Base-by-base conservation (phyloP, 2,113 vertebrate genomes). In the Scomber japonicus region DNA sequence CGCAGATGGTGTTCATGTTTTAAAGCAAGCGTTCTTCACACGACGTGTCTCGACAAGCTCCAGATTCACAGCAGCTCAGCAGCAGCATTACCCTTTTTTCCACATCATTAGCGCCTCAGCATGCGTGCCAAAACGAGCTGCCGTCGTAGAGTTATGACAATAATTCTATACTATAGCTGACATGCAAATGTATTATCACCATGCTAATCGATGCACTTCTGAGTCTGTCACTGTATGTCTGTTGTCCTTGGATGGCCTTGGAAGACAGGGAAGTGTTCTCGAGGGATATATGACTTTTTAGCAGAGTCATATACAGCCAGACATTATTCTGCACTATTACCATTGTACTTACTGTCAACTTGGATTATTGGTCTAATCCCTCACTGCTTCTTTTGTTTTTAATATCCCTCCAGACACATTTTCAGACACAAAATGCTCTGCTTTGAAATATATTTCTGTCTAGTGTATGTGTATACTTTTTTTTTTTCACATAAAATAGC, bases 31-130 rank as follows among this genome's bases (percentile, higher is more conserved):
- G 68, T 79, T 90, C 85, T 49, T 78, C 82, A 64, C 68, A 63
- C 46, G 72, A 72, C 90, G 21, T 82, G 91, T 67, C 75, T 51
- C 13, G 11, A 90, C 91, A 89, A 10, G 92, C 62, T 77, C 24
- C 76, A 60, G 63, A 77, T 82, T 89, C 67, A 62, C 89, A 78
- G 81, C 31, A 64, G 78, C 80, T 75, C 85, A 1, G 69, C 53
- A 40, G 66, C 68, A 50, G 40, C 54, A 54, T 86, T 57, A 78
- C 27, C 35, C 3, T 65, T 59, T 75, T 78, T 75, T 66, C 87
- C 83, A 84, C 88, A 73, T 89, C 86, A 90, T 89, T 87, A 84
- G 49, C 79, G 81, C 75, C 69, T 74, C 1, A 2, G 67, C 56
- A 49, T n/a, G 11, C 46, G 76, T 14, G 64, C 59, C n/a, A 61